Evolutionary conservation across 2,888 invertebrate species (phyloP), one percentile per base, ranked within the genome.

Genomic region (Rambutsinella grinnellia): DNA sequence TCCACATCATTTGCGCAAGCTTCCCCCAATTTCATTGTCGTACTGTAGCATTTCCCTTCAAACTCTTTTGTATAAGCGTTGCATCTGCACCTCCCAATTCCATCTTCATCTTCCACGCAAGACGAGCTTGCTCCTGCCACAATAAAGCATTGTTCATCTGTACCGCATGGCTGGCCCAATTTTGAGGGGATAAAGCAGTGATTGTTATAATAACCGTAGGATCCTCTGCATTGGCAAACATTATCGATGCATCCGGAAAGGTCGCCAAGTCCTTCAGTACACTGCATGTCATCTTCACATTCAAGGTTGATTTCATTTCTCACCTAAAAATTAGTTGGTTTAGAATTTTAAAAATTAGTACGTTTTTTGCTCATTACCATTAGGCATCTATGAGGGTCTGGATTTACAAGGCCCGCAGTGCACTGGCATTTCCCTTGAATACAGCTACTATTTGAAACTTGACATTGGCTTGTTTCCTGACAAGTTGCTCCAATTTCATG

Each of bases 111-210:
- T 17, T 10, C 17, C 26, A 21, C 8, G 49, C 76, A 76, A 2
- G 28, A 5, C 8, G 76, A 53, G 3, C 46, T 54, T 21, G 57
- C 19, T n/a, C 54, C 66, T 1, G 69, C 53, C 2, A 65, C 76
- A 21, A 54, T 51, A 13, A 28, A 53, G 46, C 76, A 76, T 23
- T 76, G 47, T 27, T 63, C 69, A 19, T 47, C 21, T 2, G 2
- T 1, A 2, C 51, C 23, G 49, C 76, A 76, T n/a, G 27, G 28
- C n/a, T 63, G n/a, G 13, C 19, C 21, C 1, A 60, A 23, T 3
- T 15, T 2, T 13, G 47, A 44, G 1, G 46, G n/a, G 23, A 46
- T 8, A 21, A 46, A 60, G 24, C 60, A 60, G 5, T 6, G 21
- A 15, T 19, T 10, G 17, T 58, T 36, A 46, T 46, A 60, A 19